phyloP scores from a whole-genome alignment of 2,888 invertebrate genomes.

The Synanthedon andrenaeformis region DNA sequence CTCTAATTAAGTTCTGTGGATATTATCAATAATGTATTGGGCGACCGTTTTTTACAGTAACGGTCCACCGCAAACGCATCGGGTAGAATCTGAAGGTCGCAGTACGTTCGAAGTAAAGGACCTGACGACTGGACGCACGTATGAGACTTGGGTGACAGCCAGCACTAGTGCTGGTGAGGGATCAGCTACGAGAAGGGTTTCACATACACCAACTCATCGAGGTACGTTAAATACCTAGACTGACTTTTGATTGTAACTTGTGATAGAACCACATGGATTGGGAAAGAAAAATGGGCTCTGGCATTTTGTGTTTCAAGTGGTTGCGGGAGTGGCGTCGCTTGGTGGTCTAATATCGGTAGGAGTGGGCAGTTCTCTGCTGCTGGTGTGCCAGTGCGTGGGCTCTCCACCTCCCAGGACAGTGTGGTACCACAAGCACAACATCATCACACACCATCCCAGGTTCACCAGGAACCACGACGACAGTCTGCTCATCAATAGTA shows the following conservation, averaged over 20 bases:
- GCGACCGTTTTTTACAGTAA: constrained; percentile 22
- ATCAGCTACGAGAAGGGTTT: constrained; percentile 42
- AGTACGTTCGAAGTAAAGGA: constrained; percentile 36
- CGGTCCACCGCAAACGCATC: constrained; percentile 38
- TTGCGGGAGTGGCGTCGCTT: constrained; percentile 75
- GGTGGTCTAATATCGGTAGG: constrained; percentile 58
- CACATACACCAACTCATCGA: constrained; percentile 59
- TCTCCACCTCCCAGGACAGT: constrained; percentile 32
- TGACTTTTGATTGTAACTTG: neutral
- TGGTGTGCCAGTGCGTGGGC: constrained; percentile 41
- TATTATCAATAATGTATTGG: no score
- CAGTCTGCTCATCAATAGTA: constrained; percentile 31
- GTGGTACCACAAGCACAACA: constrained; percentile 37
- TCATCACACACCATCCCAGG: constrained; percentile 33
- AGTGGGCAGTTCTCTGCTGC: constrained; percentile 48
- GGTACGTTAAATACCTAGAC: constrained; percentile 28
- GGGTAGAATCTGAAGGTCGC: constrained; percentile 23
- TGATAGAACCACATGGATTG: no score
- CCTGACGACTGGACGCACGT: constrained; percentile 49
- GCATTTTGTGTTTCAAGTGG: constrained; percentile 41
- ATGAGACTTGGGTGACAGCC: constrained; percentile 74
- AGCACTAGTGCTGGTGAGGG: constrained; percentile 73
- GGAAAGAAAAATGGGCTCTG: no score
- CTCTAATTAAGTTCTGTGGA: no score
- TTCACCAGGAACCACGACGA: constrained; percentile 33